Evolutionary conservation across 2,113 vertebrate genomes (phyloP).

Genomic region (Apistogramma diplotaenia): DNA sequence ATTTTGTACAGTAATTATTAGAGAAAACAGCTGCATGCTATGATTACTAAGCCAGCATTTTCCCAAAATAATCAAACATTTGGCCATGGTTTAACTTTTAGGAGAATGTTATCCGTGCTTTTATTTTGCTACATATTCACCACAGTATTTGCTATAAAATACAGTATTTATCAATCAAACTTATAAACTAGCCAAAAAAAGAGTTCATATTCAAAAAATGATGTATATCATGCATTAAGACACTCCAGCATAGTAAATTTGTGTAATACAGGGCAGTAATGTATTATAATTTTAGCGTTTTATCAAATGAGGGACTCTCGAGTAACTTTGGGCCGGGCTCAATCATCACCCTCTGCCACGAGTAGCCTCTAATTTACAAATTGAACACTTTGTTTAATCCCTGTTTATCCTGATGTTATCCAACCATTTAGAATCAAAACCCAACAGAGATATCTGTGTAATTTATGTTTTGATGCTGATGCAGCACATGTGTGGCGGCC

Average conservation of each 20-base stretch:
- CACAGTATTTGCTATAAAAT: not conserved
- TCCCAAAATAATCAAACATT: too few relatives aligned
- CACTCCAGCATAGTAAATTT: not conserved
- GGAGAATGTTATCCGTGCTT: not conserved
- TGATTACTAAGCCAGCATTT: too few relatives aligned
- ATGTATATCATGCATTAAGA: not conserved
- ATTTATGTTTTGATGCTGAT: slow-evolving; percentile 46
- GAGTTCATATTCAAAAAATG: not conserved
- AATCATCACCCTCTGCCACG: not conserved
- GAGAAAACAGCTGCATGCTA: too few relatives aligned
- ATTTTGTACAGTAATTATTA: too few relatives aligned
- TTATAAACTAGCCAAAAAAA: not conserved
- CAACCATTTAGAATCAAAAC: slow-evolving; percentile 48
- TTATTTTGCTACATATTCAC: not conserved
- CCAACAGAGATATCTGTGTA: slow-evolving; percentile 25
- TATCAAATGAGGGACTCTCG: slow-evolving; percentile 14
- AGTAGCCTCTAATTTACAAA: slow-evolving; percentile 45
- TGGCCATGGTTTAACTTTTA: too few relatives aligned
- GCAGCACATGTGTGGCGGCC: slow-evolving; percentile 10
- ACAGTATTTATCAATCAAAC: not conserved
- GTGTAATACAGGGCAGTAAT: not conserved
- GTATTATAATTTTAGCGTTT: slow-evolving; percentile 10
- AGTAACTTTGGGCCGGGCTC: slow-evolving; percentile 31
- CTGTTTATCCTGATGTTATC: slow-evolving; percentile 43
- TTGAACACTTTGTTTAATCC: slow-evolving; percentile 57